A percentile compares a stretch with the other conserved stretches of the same genome.
phyloP scores from a whole-genome alignment of 2,797 vertebrate genomes.

The Microhierax caerulescens region DNA sequence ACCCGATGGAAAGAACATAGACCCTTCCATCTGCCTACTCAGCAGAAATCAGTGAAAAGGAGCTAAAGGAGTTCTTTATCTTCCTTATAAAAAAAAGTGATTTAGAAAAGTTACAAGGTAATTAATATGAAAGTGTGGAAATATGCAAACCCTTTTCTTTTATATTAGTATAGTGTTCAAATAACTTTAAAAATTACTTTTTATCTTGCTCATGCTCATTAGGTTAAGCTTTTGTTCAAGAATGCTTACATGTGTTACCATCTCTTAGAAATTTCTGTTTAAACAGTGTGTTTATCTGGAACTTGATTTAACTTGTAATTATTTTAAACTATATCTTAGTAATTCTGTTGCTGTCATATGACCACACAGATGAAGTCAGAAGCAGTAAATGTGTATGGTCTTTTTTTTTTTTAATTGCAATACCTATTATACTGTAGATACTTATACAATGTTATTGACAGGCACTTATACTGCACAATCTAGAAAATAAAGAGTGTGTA shows the following conservation, averaged over 20 bases:
- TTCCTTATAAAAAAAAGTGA: not conserved
- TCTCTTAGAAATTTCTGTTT: not conserved
- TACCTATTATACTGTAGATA: not conserved
- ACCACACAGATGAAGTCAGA: not conserved
- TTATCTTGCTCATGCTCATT: not conserved
- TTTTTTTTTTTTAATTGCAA: not conserved
- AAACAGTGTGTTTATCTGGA: not conserved
- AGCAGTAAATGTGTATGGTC: not conserved
- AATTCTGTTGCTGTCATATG: not conserved
- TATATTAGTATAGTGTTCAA: not conserved
- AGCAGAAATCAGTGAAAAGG: not conserved
- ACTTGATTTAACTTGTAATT: not conserved
- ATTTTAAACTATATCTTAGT: not conserved
- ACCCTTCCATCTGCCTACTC: not conserved
- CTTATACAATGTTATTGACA: not conserved
- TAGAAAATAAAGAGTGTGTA: not conserved
- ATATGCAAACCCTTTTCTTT: not conserved
- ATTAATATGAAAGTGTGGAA: not conserved
- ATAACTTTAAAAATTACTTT: not conserved
- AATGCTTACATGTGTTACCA: not conserved
- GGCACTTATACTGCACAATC: not conserved
- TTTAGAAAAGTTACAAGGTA: not conserved
- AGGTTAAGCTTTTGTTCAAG: not conserved
- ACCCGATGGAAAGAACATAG: not conserved
- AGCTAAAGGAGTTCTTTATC: not conserved